A percentile compares a stretch with the other conserved stretches of the same genome.
Evolutionary conservation across 1,140 invertebrate genomes (phyloP).

Genomic region (Heliothis subflexa): DNA sequence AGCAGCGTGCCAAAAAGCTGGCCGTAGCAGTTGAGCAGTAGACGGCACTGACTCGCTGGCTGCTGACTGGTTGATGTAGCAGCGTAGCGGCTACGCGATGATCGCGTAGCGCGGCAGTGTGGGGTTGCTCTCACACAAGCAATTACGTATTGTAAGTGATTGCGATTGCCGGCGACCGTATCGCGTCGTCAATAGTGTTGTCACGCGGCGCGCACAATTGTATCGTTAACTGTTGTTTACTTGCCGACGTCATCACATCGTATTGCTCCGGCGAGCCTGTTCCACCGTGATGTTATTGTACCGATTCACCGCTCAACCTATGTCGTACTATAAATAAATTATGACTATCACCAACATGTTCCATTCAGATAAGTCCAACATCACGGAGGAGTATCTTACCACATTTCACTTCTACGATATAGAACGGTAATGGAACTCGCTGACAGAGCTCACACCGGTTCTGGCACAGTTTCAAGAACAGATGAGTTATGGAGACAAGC

Average conservation of each 20-base stretch:
- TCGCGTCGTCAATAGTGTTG: background rate
- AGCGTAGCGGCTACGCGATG: background rate
- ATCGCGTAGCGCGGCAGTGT: background rate
- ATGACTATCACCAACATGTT: too few relatives aligned
- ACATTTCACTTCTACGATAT: background rate
- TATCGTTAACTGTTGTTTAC: slow-evolving; percentile 17
- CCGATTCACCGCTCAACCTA: background rate
- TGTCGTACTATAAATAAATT: background rate
- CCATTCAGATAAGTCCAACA: too few relatives aligned
- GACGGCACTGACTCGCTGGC: too few relatives aligned
- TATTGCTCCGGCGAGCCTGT: background rate
- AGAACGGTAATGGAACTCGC: background rate
- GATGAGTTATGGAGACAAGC: background rate
- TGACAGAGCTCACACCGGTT: background rate
- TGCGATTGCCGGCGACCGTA: background rate
- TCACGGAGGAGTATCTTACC: background rate
- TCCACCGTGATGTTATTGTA: background rate
- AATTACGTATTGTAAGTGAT: slow-evolving; percentile 11
- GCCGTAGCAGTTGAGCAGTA: too few relatives aligned
- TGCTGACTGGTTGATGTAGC: background rate
- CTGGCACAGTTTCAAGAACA: background rate
- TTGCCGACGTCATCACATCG: background rate
- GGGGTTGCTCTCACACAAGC: background rate
- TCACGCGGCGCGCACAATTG: background rate
- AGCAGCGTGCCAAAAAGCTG: too few relatives aligned